Evolutionary conservation across 1,140 invertebrate genomes (phyloP), one percentile per base, ranked within the genome.

Genomic region (Drosophila seguyi): DNA sequence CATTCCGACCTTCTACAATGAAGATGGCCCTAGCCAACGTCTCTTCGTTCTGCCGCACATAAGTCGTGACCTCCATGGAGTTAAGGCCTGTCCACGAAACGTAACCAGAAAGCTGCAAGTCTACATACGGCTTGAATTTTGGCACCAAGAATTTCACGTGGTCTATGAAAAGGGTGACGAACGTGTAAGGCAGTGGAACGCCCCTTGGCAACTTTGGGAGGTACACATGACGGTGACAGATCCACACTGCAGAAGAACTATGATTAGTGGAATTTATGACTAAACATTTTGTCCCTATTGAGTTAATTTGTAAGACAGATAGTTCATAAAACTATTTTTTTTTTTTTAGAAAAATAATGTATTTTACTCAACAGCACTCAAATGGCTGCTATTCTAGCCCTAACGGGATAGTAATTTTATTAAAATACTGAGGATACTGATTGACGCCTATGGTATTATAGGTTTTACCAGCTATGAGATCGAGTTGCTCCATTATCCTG

Each of bases 401-500:
- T 20, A 44, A 1, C 18, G 2, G 6, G 6, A 44, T 22, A 8
- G 2, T 27, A n/a, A 27, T 48, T n/a, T n/a, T 11, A 5, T 41
- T 20, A 3, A 10, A 18, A 14, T 39, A n/a, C 11, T 13, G 6
- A 31, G 4, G 10, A 25, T 16, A 41, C 1, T 44, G 4, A 7
- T 18, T 11, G 39, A 18, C 16, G 14, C 18, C 6, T 18, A 31
- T 31, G 18, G 14, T 16, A 16, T 8, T 27, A n/a, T 25, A 20
- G 10, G 8, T 11, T 63, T 85, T 91, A 95, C 95, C 95, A 59
- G 96, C 96, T 94, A 97, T 96, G 41, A 96, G 94, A 92, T 97
- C 96, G 87, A 97, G 94, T 88, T 97, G 96, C 93, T 97, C 96
- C 65, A 97, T 91, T n/a, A 97, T 92, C 60, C 96, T 93, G 14